Evolutionary conservation across 2,888 invertebrate genomes (phyloP).

Genomic region (Smittia sp.): DNA sequence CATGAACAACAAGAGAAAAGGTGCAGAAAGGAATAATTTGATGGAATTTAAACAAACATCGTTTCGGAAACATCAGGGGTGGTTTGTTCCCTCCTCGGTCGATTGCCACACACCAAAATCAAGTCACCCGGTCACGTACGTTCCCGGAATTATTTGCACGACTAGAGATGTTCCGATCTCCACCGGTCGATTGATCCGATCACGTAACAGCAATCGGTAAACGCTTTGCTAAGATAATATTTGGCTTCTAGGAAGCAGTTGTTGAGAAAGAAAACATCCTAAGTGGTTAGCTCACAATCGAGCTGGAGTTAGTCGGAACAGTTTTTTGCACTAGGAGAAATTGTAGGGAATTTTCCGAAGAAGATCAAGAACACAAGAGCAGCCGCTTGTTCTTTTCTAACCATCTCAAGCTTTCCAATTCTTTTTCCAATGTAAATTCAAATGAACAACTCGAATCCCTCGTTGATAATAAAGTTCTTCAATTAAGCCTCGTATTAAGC

Average conservation of each 20-base stretch:
- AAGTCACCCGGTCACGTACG: conserved; percentile 11
- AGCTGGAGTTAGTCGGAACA: too few relatives aligned
- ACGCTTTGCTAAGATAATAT: background rate
- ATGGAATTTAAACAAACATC: conserved; percentile 1
- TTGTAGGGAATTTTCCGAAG: too few relatives aligned
- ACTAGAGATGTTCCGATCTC: background rate
- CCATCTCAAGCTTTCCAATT: too few relatives aligned
- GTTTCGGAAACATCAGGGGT: conserved; percentile 23
- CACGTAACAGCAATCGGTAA: conserved; percentile 31
- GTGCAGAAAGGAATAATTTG: conserved; percentile 28
- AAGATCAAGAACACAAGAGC: too few relatives aligned
- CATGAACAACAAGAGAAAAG: conserved; percentile 26
- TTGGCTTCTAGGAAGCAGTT: background rate
- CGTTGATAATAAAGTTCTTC: too few relatives aligned
- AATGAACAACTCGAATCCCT: too few relatives aligned
- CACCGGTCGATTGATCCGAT: conserved; percentile 18
- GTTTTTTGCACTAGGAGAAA: too few relatives aligned
- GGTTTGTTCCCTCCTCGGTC: background rate
- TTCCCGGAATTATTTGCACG: conserved; percentile 28
- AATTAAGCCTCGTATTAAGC: too few relatives aligned
- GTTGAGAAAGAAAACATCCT: too few relatives aligned
- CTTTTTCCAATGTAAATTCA: too few relatives aligned
- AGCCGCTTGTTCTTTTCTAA: too few relatives aligned
- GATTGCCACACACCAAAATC: background rate
- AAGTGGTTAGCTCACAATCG: too few relatives aligned